A percentile compares a stretch with the other conserved stretches of the same genome.
Evolutionary conservation across 2,888 invertebrate species (phyloP).

Genomic region (Rhabditophanes sp.): DNA sequence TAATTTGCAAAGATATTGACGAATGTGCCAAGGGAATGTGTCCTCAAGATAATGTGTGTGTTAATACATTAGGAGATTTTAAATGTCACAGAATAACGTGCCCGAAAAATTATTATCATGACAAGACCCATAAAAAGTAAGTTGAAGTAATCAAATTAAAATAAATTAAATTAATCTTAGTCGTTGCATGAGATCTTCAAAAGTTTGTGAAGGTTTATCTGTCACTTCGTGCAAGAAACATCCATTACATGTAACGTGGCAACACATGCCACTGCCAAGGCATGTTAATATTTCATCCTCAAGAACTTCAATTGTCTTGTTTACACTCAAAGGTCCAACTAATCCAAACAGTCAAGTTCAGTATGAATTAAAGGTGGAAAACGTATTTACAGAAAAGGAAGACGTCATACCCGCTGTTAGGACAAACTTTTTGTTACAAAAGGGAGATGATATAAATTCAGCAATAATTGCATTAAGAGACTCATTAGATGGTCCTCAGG

Average conservation of each 20-base stretch:
- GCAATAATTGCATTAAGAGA: constrained; percentile 46
- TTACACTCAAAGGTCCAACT: constrained; percentile 46
- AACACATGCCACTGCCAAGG: constrained; percentile 78
- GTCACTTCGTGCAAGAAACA: constrained; percentile 59
- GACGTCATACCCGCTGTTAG: constrained; percentile 42
- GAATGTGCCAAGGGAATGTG: constrained; percentile 55
- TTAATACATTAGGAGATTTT: constrained; percentile 73
- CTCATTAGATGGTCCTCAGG: constrained; percentile 30
- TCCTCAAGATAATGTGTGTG: constrained; percentile 58
- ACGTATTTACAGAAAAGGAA: constrained; percentile 16
- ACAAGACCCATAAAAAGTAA: constrained; percentile 65
- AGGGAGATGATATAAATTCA: constrained; percentile 43
- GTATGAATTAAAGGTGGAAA: constrained; percentile 46
- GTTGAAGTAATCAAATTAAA: constrained; percentile 36
- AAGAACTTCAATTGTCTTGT: constrained; percentile 69
- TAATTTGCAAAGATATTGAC: constrained; percentile 56
- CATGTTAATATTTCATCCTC: constrained; percentile 52
- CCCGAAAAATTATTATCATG: constrained; percentile 66
- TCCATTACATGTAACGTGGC: constrained; percentile 73
- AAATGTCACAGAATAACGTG: constrained; percentile 73
- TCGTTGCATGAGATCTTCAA: constrained; percentile 61
- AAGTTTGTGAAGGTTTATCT: constrained; percentile 56
- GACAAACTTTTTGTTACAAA: constrained; percentile 46
- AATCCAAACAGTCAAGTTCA: constrained; percentile 42
- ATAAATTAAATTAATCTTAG: constrained; percentile 49